These are phyloP conservation scores for Cynopterus brachyotis DNA, from an alignment of 2,113 vertebrate species.

Conservation along the genomic window DNA sequence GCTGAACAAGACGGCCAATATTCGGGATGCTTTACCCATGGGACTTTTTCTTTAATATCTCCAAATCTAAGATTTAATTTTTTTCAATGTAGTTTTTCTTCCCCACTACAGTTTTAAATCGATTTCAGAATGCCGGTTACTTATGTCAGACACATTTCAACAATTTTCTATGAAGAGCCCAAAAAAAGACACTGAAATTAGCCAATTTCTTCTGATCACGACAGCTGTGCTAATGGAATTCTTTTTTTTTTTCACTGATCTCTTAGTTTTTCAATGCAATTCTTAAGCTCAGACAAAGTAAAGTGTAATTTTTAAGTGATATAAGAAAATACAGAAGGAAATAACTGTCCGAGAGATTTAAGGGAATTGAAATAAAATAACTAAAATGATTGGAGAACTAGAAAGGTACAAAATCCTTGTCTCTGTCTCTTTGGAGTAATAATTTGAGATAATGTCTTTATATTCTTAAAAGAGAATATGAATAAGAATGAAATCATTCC, in stretches of 20 bases:
- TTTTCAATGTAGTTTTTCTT: slow-evolving; percentile 26
- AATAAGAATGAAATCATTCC: slow-evolving; percentile 65
- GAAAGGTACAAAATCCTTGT: slow-evolving; percentile 54
- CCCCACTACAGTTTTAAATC: slow-evolving; percentile 46
- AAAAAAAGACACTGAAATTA: slow-evolving; percentile 70
- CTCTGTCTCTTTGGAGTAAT: slow-evolving; percentile 65
- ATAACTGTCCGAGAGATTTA: slow-evolving; percentile 64
- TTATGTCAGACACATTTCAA: slow-evolving; percentile 40
- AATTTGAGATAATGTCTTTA: slow-evolving; percentile 71
- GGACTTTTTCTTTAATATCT: background rate
- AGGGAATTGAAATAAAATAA: slow-evolving; percentile 69
- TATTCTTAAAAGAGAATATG: slow-evolving; percentile 45
- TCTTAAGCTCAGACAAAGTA: slow-evolving; percentile 58
- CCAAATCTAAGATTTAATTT: slow-evolving; percentile 57
- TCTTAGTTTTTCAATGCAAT: slow-evolving; percentile 64
- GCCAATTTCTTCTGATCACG: slow-evolving; percentile 72
- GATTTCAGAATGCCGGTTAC: slow-evolving; percentile 61
- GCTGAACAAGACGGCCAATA: background rate
- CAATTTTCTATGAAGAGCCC: slow-evolving; percentile 69
- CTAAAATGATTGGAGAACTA: slow-evolving; percentile 59
- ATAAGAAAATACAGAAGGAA: slow-evolving; percentile 60
- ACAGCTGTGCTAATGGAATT: slow-evolving; percentile 59
- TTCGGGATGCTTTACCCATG: background rate
- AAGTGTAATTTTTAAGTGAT: slow-evolving; percentile 78
- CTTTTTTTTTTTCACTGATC: slow-evolving; percentile 57